Evolutionary conservation across 92 coral and sea anemone species (phyloP).

Genomic region (Palythoa grandis): DNA sequence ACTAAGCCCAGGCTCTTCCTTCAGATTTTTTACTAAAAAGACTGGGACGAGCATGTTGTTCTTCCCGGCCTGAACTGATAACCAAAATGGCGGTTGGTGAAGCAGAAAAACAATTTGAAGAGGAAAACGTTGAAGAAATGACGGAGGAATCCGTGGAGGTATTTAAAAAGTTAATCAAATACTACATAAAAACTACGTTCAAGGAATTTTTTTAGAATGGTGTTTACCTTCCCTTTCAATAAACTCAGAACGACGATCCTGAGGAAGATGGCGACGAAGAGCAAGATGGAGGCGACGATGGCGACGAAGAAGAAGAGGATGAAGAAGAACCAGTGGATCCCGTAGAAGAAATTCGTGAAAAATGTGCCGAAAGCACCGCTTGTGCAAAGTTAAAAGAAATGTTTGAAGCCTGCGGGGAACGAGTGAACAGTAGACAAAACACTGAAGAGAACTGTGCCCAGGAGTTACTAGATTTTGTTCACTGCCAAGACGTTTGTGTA

Average conservation of each 20-base stretch:
- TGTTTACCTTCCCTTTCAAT: not conserved
- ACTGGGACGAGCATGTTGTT: constrained; percentile 29
- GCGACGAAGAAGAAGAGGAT: constrained; percentile 94
- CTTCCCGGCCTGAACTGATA: constrained; percentile 18
- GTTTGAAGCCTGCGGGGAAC: constrained; percentile 70
- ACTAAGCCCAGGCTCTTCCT: not conserved
- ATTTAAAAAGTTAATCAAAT: not conserved
- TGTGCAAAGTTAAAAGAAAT: constrained; percentile 74
- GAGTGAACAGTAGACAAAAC: constrained; percentile 80
- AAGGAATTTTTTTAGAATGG: not conserved
- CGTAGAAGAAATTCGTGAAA: constrained; percentile 73
- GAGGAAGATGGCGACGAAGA: constrained; percentile 73
- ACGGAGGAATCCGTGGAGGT: constrained; percentile 34
- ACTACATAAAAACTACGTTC: not conserved
- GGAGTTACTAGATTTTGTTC: constrained; percentile 93
- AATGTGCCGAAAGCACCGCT: constrained; percentile 70
- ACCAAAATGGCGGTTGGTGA: constrained; percentile 82
- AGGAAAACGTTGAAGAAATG: constrained; percentile 69
- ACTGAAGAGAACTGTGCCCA: constrained; percentile 95
- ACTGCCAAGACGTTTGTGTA: constrained; percentile 96
- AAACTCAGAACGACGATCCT: constrained; percentile 56
- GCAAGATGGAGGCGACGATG: constrained; percentile 60
- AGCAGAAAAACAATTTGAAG: constrained; percentile 64
- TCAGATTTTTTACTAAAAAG: not conserved
- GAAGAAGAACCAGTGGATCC: constrained; percentile 96